Base-by-base conservation (phyloP, 2,888 invertebrate species). In the Slavum lentiscoides region DNA sequence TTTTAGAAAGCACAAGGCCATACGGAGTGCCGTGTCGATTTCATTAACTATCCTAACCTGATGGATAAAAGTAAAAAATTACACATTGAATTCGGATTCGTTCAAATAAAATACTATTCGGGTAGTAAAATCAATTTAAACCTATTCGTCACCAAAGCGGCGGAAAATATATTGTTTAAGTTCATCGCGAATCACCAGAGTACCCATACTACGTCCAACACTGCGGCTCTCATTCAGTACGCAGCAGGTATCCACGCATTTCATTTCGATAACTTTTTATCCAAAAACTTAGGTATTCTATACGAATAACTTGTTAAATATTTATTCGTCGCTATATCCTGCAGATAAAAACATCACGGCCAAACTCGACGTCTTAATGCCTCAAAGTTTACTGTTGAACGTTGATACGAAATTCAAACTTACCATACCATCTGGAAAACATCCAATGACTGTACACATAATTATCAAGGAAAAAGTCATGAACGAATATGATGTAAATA, bases 351-450 rank as follows among this genome's bases (percentile, higher is more conserved):
- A 91, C 85, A 89, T 91, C 21, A 88, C 88, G 2, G 86, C 89
- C 1, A 86, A 88, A 0, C 86, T 91, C 72, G 90, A 88, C 85
- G 86, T 92, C 85, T 89, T 88, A 30, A 89, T 91, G 84, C 94
- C 94, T 0, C 89, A 91, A 0, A 91, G 91, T 0, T 89, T 89
- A 0, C 88, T 92, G 68, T 88, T 93, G 84, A 90, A 90, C 30
- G 86, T 93, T 68, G 93, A 94, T 85, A 90, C 90, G 0, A 90
- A 91, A 83, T 87, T 92, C 19, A 94, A 93, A 85, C 87, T 94
- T 74, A 92, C 93, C 0, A 88, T 94, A 67, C 94, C 94, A 0
- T 81, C 83, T n/a, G 91, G 91, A 0, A 89, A 93, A 83, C 90
- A 91, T 80, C 92, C 94, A 0, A 91, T 93, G 87, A 87, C 90